A percentile compares a stretch with the other conserved stretches of the same genome.
Conservation (phyloP, 1,140 invertebrate species). For the Microplitis demolitor region DNA sequence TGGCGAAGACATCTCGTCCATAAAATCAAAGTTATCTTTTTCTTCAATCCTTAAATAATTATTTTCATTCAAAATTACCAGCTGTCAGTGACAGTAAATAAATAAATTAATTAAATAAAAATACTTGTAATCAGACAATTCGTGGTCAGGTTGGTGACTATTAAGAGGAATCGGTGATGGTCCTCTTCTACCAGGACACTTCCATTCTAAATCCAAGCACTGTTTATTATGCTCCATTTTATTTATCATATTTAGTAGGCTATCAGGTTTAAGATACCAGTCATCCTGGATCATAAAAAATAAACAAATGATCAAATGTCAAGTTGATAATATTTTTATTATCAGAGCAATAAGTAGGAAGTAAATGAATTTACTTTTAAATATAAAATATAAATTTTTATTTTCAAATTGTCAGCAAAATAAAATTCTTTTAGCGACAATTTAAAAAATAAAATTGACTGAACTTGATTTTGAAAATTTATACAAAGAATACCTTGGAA, state of each 20-base stretch:
- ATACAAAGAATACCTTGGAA: constrained; percentile 43
- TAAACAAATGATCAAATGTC: constrained; percentile 18
- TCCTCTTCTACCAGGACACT: constrained; percentile 67
- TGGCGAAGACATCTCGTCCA: constrained; percentile 73
- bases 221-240: constrained; percentile 63
- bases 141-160: constrained; percentile 50
- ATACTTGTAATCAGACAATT: constrained; percentile 54
- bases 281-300: constrained; percentile 40
- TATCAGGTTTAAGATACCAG: constrained; percentile 55
- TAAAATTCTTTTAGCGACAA: background rate
- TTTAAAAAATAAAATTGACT: background rate
- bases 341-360: background rate
- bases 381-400: too few species aligned
- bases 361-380: background rate
- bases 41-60: constrained; percentile 59
- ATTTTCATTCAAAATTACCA: background rate
- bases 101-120: background rate
- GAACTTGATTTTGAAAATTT: background rate
- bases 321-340: background rate
- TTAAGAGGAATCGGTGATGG: constrained; percentile 61
- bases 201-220: constrained; percentile 66
- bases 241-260: constrained; percentile 65
- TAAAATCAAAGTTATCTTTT: constrained; percentile 75
- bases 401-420: too few species aligned
- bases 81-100: background rate